Base-by-base conservation (phyloP, 1,140 invertebrate species). In the Venustaconcha ellipsiformis region DNA sequence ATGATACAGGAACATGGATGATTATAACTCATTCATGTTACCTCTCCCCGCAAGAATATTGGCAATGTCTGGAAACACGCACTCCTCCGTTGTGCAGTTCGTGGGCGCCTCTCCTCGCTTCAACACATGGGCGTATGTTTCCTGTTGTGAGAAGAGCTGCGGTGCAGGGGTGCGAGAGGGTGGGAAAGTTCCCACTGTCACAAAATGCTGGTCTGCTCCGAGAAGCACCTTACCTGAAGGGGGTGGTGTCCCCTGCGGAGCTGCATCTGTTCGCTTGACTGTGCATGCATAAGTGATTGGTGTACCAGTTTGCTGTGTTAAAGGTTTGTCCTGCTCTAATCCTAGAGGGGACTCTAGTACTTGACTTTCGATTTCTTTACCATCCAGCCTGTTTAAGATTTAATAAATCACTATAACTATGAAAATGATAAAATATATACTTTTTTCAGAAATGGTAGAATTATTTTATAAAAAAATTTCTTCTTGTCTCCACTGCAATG, bases 101-200 rank as follows among this genome's bases (percentile, higher is more conserved):
- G 82, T 82, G 64, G 80, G 80, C 70, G 78, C 83, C 65, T 80
- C 79, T 73, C 78, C 80, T 74, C 80, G 72, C 59, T 82, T 84
- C 74, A 86, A 79, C 69, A 85, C 80, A 63, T 83, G 80, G n/a
- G 87, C 87, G 69, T 86, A 88, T 81, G 83, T 86, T 66, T 81
- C 80, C 74, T 70, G 67, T 69, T 74, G 73, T 58, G 79, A 78
- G 37, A 72, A 60, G 60, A 37, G 72, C 57, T 48, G 55, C 58
- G 65, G 71, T 37, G 59, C 57, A 62, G 59, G 48, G n/a, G 58
- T 68, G 17, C 62, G 67, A n/a, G 70, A 26, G 70, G 67, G 67
- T 57, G 73, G 23, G 64, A 58, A 23, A 26, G 68, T 70, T 72
- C 65, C 30, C 63, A 13, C 23, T 59, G 65, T 59, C 37, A 48